Evolutionary conservation across 2,888 invertebrate species (phyloP).

Genomic region (Thera obeliscata): DNA sequence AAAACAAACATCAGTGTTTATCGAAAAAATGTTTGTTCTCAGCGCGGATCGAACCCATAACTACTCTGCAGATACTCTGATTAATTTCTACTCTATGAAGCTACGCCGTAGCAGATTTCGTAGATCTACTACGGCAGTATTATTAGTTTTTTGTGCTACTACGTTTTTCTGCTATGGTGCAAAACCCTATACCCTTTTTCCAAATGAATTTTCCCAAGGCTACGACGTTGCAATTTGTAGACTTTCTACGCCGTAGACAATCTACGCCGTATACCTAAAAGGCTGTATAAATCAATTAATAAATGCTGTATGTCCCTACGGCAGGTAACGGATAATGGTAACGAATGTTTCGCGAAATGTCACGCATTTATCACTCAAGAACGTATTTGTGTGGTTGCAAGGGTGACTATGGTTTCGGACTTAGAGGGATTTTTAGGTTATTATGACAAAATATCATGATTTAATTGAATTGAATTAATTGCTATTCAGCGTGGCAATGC

Average conservation of each 20-base stretch:
- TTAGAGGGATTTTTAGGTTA: background rate
- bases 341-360: constrained; percentile 51
- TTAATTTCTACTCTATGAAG: background rate
- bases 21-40: no score
- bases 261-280: constrained; percentile 15
- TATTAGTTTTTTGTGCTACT: background rate
- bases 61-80: background rate
- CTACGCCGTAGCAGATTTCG: constrained; percentile 1
- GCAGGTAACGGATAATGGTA: constrained; percentile 47
- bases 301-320: constrained; percentile 19
- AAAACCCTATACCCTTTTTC: no score
- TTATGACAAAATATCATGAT: no score
- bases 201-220: background rate
- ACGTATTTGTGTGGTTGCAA: constrained; percentile 39
- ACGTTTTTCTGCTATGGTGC: no score
- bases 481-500: no score
- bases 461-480: no score
- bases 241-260: constrained; percentile 8
- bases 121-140: background rate
- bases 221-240: background rate
- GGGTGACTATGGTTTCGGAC: constrained; percentile 28
- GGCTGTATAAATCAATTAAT: constrained; percentile 40
- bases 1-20: no score
- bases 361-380: constrained; percentile 57
- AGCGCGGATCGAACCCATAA: no score